Conservation (phyloP, 2,888 invertebrate genomes). For the Petrophora chlorosata region DNA sequence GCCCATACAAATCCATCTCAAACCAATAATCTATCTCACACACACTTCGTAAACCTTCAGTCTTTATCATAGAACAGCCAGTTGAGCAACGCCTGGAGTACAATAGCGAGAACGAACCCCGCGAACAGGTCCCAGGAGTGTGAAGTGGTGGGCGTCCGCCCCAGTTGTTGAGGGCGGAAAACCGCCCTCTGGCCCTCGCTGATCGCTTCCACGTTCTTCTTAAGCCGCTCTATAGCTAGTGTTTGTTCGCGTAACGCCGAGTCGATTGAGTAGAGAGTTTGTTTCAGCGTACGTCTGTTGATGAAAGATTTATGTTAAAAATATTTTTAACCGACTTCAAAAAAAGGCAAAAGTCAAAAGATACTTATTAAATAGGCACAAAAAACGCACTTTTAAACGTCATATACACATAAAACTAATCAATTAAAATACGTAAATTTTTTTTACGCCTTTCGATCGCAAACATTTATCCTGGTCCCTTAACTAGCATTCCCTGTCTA, state of each 20-base stretch:
- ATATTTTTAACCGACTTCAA: not conserved
- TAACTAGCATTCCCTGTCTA: no score
- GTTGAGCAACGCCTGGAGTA: conserved; percentile 67
- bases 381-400: no score
- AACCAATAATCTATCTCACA: no score
- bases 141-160: conserved; percentile 43
- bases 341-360: no score
- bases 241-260: conserved; percentile 78
- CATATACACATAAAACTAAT: no score
- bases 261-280: conserved; percentile 76
- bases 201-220: conserved; percentile 56
- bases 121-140: conserved; percentile 71
- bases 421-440: no score
- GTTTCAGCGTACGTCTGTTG: conserved; percentile 73
- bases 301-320: not conserved
- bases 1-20: no score
- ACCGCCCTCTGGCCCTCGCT: conserved; percentile 45
- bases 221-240: conserved; percentile 67
- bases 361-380: no score
- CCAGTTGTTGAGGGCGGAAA: conserved; percentile 47
- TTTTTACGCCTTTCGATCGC: no score
- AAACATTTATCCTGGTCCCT: no score
- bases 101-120: conserved; percentile 68
- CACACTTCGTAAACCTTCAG: no score
- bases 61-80: conserved; percentile 72